Base-by-base conservation (phyloP, 2,797 vertebrate species). In the Periophthalmus magnuspinnatus region DNA sequence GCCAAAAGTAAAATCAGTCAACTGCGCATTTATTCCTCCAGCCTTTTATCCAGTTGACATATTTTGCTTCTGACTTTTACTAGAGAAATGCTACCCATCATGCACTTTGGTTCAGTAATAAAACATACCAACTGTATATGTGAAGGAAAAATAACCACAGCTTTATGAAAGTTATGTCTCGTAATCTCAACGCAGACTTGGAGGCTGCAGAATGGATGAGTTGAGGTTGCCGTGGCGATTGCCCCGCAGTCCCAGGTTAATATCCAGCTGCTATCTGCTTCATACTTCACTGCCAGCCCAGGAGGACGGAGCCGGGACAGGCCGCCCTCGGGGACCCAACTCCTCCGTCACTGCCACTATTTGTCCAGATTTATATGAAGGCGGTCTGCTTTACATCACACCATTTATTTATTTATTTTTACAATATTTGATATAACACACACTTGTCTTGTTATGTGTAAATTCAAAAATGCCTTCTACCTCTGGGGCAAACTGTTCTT, bases 261-360 rank as follows among this genome's bases (percentile, higher is more conserved):
- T 80, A 64, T 45, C 80, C 76, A 89, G 86, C 85, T 90, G 87
- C 82, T 85, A 69, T 81, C 82, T 82, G 65, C 77, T 88, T 87
- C 86, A 85, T 83, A 67, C 52, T 56, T 67, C 50, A 88, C 81
- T 88, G 84, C 73, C 81, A 78, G 76, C 74, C 84, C 60, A 4
- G 60, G 32, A 67, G 81, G 77, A 80, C 34, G 67, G 75, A 63
- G 70, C 75, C 56, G 70, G 80, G 77, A 75, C 75, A 76, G 72
- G 64, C 64, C 5, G 22, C 75, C 83, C 66, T 62, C 4, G 62
- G 84, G 85, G 84, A 84, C 78, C 28, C 56, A 7, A 28, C 76
- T 81, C 68, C 75, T 81, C 77, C 77, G 79, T 87, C 80, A 80
- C 66, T 77, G 82, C 32, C 50, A 77, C 68, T 72, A 72, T 80